These are phyloP conservation scores for Cryptophagus acutangulus DNA, from an alignment of 2,888 invertebrate species.

Conservation along the genomic window DNA sequence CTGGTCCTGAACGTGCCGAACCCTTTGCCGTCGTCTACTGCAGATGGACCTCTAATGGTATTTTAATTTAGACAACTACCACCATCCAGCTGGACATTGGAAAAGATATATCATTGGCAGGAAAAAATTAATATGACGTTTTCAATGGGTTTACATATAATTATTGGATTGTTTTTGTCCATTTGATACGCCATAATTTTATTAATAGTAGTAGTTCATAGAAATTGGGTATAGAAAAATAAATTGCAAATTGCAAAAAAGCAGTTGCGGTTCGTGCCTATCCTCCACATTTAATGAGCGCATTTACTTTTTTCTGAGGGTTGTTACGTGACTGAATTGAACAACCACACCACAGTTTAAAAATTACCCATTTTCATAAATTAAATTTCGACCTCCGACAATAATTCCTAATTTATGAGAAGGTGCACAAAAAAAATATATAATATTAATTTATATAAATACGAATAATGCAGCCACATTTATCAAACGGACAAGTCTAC, in stretches of 20 bases:
- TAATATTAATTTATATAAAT: no score
- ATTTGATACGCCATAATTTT: conserved; percentile 17
- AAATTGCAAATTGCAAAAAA: background rate
- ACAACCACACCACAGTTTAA: no score
- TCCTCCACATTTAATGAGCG: no score
- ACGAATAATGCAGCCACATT: no score
- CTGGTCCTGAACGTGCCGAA: conserved; percentile 27
- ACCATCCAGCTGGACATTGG: conserved; percentile 22
- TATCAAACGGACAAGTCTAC: no score
- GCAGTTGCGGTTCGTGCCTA: no score
- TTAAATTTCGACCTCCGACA: no score
- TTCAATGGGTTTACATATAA: conserved; percentile 18
- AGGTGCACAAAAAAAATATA: no score
- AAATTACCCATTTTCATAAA: no score
- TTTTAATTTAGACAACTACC: conserved; percentile 26
- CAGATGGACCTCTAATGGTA: conserved; percentile 28
- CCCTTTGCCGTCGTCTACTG: conserved; percentile 26
- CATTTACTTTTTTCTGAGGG: no score
- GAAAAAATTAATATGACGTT: conserved; percentile 22
- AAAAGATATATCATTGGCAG: conserved; percentile 20
- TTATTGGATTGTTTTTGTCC: conserved; percentile 16
- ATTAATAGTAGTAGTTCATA: conserved; percentile 10
- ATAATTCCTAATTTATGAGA: no score
- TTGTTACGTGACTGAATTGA: no score
- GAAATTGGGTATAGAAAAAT: background rate